A percentile compares a stretch with the other conserved stretches of the same genome.
These are phyloP conservation scores for Lamprotornis superbus DNA, from an alignment of 2,113 vertebrate species.

Conservation along the genomic window DNA sequence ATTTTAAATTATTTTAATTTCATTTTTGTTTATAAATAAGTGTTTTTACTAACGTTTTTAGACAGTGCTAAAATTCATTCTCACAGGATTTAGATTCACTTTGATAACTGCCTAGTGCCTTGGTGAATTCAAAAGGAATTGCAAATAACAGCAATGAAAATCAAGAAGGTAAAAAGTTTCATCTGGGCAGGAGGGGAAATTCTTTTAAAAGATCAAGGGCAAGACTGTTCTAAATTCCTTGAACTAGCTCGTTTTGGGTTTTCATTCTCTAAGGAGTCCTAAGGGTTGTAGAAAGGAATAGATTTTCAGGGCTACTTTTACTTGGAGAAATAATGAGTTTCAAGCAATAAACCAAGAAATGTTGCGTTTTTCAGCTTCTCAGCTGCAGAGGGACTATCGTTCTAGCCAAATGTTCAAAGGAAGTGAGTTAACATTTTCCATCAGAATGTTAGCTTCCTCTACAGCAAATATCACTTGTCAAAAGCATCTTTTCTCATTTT, in stretches of 20 bases:
- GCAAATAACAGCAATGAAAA: not conserved
- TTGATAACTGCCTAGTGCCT: not conserved
- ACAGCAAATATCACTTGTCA: not conserved
- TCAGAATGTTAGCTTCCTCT: constrained; percentile 2
- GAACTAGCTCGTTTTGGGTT: not conserved
- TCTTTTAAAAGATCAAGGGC: not conserved
- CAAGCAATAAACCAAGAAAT: not conserved
- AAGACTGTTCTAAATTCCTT: not conserved
- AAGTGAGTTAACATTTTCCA: constrained; percentile 44
- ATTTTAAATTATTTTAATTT: not conserved
- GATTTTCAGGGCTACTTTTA: not conserved
- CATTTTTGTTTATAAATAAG: not conserved
- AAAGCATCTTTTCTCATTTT: constrained; percentile 7
- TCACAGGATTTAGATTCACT: not conserved
- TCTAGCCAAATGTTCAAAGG: constrained; percentile 18
- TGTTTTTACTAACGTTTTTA: not conserved
- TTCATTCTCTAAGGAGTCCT: not conserved
- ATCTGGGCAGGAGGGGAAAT: not conserved
- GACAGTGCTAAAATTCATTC: not conserved
- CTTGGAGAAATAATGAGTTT: not conserved
- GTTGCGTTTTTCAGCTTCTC: not conserved
- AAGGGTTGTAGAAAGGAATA: not conserved
- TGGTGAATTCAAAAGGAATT: not conserved
- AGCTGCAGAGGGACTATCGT: not conserved
- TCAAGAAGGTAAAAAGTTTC: not conserved